These are phyloP conservation scores for Botia almorhae DNA, from an alignment of 2,797 vertebrate species.

Conservation along the genomic window DNA sequence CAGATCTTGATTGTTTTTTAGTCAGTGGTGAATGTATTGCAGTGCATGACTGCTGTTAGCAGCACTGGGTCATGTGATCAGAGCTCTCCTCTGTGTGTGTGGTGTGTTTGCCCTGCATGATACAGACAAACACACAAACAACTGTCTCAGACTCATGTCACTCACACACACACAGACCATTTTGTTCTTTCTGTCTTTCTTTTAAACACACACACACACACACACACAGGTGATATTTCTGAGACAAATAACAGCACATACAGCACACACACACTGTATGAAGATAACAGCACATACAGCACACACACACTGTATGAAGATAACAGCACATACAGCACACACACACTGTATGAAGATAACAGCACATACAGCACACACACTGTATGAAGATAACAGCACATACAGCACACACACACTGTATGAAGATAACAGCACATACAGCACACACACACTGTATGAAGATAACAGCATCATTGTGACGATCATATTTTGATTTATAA, in stretches of 20 bases:
- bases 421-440: no score
- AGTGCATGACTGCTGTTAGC: slow-evolving; percentile 15
- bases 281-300: background rate
- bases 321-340: no score
- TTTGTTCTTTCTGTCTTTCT: no score
- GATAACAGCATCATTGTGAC: background rate
- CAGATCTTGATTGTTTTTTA: background rate
- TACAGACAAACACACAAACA: background rate
- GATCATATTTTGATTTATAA: no score
- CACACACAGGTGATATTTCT: slow-evolving; percentile 65
- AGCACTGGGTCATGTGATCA: background rate
- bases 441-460: no score
- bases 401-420: no score
- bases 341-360: no score
- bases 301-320: no score
- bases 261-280: no score
- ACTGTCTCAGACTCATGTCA: slow-evolving; percentile 16
- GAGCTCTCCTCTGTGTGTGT: slow-evolving; percentile 13
- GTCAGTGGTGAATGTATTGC: slow-evolving; percentile 4
- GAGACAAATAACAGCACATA: slow-evolving; percentile 40
- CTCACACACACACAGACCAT: background rate
- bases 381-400: no score
- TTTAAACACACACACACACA: no score
- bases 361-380: no score
- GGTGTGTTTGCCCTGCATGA: slow-evolving; percentile 16